phyloP scores from a whole-genome alignment of 2,888 invertebrate species.

The Lithophane ornitopus region DNA sequence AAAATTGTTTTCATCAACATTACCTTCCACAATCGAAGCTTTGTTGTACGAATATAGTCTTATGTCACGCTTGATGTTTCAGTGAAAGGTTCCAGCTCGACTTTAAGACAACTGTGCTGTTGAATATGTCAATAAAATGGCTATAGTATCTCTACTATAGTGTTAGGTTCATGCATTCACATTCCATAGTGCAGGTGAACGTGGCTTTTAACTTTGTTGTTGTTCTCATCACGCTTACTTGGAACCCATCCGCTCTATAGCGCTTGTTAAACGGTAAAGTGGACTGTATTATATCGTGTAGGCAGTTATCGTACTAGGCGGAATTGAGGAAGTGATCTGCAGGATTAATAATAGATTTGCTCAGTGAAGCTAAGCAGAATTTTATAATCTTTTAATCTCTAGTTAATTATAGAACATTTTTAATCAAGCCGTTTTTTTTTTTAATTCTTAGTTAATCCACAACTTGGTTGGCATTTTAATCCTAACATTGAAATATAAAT shows the following conservation, averaged over 20 bases:
- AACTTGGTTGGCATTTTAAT: slow-evolving; percentile 9
- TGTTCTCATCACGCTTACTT: slow-evolving; percentile 56
- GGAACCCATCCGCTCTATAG: slow-evolving; percentile 44
- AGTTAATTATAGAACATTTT: not conserved
- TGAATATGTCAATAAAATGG: slow-evolving; percentile 40
- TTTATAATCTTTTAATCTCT: slow-evolving; percentile 19
- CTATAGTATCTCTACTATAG: slow-evolving; percentile 31
- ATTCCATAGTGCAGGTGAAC: slow-evolving; percentile 54
- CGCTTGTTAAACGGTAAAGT: slow-evolving; percentile 43
- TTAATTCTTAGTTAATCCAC: not conserved
- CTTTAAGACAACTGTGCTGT: slow-evolving; percentile 21
- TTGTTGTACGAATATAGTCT: slow-evolving; percentile 32
- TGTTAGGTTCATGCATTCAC: slow-evolving; percentile 50
- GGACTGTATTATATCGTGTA: slow-evolving; percentile 42
- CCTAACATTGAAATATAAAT: not conserved
- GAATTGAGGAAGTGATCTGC: slow-evolving; percentile 50
- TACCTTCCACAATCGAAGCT: slow-evolving; percentile 42
- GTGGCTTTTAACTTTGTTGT: slow-evolving; percentile 53
- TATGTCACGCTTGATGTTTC: slow-evolving; percentile 60
- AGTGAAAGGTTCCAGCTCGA: slow-evolving; percentile 69
- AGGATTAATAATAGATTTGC: slow-evolving; percentile 39
- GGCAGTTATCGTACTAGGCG: slow-evolving; percentile 11
- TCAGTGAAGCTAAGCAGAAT: slow-evolving; percentile 2
- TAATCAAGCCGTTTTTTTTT: not conserved
- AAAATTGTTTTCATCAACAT: slow-evolving; percentile 52